Conservation (phyloP, 2,113 vertebrate genomes). For the Sigmodon hispidus region DNA sequence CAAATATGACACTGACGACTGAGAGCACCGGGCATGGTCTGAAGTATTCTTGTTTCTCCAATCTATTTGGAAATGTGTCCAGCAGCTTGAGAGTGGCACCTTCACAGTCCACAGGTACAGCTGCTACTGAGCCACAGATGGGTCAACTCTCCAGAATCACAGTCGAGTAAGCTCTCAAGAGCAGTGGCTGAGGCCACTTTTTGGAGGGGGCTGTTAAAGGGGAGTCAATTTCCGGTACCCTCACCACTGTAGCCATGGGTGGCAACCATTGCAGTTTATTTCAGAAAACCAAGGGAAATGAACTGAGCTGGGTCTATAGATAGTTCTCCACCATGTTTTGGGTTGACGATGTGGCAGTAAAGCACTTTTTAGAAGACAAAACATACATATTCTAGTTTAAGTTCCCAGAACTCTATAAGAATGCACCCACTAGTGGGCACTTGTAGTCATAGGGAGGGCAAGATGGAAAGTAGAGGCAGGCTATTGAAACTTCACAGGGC, state of each 20-base stretch:
- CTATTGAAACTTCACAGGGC: no score
- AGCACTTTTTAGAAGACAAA: background rate
- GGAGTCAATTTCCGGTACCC: background rate
- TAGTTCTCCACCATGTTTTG: background rate
- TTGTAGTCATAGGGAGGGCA: no score
- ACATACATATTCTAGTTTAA: background rate
- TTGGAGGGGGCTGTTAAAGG: fast-evolving
- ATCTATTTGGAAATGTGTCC: background rate
- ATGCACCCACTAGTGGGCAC: background rate
- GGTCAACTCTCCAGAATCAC: background rate
- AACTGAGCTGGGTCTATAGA: background rate
- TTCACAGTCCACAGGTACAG: background rate
- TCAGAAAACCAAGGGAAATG: fast-evolving
- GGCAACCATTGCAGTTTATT: fast-evolving
- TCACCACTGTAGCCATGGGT: background rate
- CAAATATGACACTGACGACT: background rate
- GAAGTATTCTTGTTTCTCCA: background rate
- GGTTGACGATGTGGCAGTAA: background rate
- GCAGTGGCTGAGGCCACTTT: no score
- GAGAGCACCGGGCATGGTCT: fast-evolving
- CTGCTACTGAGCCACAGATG: background rate
- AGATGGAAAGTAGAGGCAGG: background rate
- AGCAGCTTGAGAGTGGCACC: fast-evolving
- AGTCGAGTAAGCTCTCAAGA: background rate
- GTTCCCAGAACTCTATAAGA: no score